phyloP scores from a whole-genome alignment of 2,888 invertebrate genomes.

The Cryptosula pallasiana region DNA sequence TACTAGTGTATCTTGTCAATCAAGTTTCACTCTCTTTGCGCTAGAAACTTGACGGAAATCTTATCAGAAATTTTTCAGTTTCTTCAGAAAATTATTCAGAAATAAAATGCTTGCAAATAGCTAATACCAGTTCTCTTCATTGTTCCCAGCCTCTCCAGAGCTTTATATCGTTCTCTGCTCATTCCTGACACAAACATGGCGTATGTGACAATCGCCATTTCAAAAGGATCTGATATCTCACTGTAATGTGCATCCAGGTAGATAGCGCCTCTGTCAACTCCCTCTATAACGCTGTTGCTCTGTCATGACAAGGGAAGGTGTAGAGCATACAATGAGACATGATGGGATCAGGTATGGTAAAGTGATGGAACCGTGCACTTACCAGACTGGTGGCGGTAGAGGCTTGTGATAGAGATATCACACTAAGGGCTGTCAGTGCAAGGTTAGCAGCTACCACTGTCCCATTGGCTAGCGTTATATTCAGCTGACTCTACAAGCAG shows the following conservation, averaged over 20 bases:
- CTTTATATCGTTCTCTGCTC: background rate
- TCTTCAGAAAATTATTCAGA: no score
- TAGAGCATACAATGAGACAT: no score
- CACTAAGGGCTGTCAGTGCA: slow-evolving; percentile 31
- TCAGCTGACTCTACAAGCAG: slow-evolving; percentile 1
- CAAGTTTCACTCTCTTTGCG: no score
- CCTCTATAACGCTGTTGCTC: background rate
- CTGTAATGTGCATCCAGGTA: background rate
- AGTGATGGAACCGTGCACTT: no score
- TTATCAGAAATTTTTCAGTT: no score
- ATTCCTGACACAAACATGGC: slow-evolving; percentile 59
- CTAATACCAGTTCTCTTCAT: slow-evolving; percentile 4
- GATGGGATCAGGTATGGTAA: no score
- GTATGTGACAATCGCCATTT: slow-evolving; percentile 82
- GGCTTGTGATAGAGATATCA: slow-evolving; percentile 29
- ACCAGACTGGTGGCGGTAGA: slow-evolving; percentile 10
- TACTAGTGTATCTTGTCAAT: no score
- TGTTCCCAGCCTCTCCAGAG: background rate
- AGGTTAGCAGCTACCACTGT: slow-evolving; percentile 26
- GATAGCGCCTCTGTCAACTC: background rate
- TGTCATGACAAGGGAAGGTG: background rate
- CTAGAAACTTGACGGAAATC: no score
- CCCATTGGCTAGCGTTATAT: background rate
- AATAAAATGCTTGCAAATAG: no score
- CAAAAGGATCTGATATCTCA: slow-evolving; percentile 64